phyloP scores from a whole-genome alignment of 2,113 vertebrate species.

The Mobula hypostoma region DNA sequence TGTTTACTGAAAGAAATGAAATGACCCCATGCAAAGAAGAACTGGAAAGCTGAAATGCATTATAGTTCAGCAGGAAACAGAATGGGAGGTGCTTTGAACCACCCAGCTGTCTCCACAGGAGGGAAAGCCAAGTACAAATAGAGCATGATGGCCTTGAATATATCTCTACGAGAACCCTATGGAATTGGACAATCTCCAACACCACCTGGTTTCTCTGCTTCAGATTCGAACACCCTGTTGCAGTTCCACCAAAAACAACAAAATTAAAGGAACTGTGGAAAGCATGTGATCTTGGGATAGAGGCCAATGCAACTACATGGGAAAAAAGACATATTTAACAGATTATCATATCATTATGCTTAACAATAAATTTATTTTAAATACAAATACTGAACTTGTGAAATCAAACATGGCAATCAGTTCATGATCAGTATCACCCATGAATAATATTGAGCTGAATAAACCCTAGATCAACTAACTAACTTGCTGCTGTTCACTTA shows the following conservation, averaged over 20 bases:
- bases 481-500: not conserved
- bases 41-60: not conserved
- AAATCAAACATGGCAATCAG: not conserved
- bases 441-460: not conserved
- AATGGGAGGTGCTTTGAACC: constrained; percentile 18
- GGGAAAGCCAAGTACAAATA: not conserved
- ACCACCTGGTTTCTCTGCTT: not conserved
- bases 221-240: not conserved
- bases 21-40: not conserved
- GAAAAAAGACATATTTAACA: not conserved
- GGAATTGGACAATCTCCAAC: not conserved
- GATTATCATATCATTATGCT: not conserved
- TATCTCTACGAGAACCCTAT: not conserved
- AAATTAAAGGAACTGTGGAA: not conserved
- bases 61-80: not conserved
- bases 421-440: not conserved
- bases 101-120: constrained; percentile 8
- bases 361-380: not conserved
- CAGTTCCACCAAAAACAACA: constrained; percentile 14
- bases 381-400: not conserved
- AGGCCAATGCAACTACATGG: not conserved
- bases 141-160: not conserved
- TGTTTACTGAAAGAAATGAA: not conserved
- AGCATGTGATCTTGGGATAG: not conserved
- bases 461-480: not conserved